phyloP scores from a whole-genome alignment of 2,888 invertebrate genomes.

The Orthosia cruda region DNA sequence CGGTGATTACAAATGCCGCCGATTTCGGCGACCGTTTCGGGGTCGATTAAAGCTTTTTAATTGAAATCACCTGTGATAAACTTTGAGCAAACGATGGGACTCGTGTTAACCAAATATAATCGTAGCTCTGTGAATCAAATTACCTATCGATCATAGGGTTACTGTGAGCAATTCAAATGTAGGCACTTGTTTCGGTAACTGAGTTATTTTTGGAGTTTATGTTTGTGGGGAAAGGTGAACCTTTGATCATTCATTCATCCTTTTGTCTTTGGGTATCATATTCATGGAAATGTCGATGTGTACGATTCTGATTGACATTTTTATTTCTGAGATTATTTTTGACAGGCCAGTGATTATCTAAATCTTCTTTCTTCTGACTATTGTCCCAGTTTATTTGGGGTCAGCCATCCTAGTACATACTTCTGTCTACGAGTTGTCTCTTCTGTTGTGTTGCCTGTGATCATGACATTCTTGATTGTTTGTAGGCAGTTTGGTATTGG shows the following conservation, averaged over 20 bases:
- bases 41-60: slow-evolving; percentile 88
- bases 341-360: neutral
- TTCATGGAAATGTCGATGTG: slow-evolving; percentile 34
- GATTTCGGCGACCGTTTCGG: slow-evolving; percentile 88
- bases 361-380: no score
- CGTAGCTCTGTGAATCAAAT: slow-evolving; percentile 67
- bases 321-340: slow-evolving; percentile 23
- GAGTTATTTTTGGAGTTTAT: slow-evolving; percentile 47
- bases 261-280: slow-evolving; percentile 41
- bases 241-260: slow-evolving; percentile 48
- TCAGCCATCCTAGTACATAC: no score
- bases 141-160: slow-evolving; percentile 46
- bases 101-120: slow-evolving; percentile 58
- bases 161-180: slow-evolving; percentile 38
- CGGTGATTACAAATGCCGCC: slow-evolving; percentile 89
- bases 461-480: no score
- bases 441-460: no score
- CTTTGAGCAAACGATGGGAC: slow-evolving; percentile 68
- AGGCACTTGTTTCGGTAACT: slow-evolving; percentile 36
- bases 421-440: no score
- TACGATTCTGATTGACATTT: slow-evolving; percentile 36
- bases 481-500: no score
- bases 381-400: no score
- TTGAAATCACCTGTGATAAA: slow-evolving; percentile 84
- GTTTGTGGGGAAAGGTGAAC: slow-evolving; percentile 36